Evolutionary conservation across 2,113 vertebrate genomes (phyloP).

Genomic region (Mola mola): DNA sequence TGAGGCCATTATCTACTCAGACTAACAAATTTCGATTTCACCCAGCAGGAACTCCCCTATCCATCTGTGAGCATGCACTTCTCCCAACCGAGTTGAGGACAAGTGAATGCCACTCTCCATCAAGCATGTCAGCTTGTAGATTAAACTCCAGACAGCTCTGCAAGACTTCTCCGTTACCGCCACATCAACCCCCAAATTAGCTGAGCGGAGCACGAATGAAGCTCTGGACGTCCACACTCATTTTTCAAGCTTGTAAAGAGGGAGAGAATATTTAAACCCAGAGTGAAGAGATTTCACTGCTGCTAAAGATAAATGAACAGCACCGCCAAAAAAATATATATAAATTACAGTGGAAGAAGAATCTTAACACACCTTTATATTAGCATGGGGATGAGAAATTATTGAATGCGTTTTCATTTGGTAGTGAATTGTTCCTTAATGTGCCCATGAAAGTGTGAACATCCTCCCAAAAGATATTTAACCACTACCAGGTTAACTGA

Average conservation of each 20-base stretch:
- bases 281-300: slow-evolving; percentile 6
- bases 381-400: no score
- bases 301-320: not conserved
- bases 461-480: slow-evolving; percentile 19
- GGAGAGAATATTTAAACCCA: slow-evolving; percentile 16
- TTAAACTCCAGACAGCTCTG: slow-evolving; percentile 59
- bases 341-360: no score
- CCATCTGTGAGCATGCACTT: slow-evolving; percentile 72
- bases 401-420: no score
- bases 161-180: slow-evolving; percentile 65
- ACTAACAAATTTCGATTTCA: slow-evolving; percentile 73
- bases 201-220: slow-evolving; percentile 31
- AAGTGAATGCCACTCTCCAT: slow-evolving; percentile 75
- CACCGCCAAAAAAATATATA: no score
- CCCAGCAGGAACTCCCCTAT: slow-evolving; percentile 72
- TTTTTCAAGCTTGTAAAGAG: slow-evolving; percentile 37
- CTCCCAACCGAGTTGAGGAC: slow-evolving; percentile 62
- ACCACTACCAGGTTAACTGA: slow-evolving; percentile 9
- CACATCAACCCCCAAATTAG: slow-evolving; percentile 65
- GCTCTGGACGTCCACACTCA: slow-evolving; percentile 29
- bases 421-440: no score
- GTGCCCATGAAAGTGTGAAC: not conserved
- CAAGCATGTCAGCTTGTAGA: slow-evolving; percentile 70
- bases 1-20: slow-evolving; percentile 60
- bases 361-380: no score